Evolutionary conservation across 2,888 invertebrate species (phyloP), one percentile per base, ranked within the genome.

Genomic region (Bursaphelenchus okinawaensis): DNA sequence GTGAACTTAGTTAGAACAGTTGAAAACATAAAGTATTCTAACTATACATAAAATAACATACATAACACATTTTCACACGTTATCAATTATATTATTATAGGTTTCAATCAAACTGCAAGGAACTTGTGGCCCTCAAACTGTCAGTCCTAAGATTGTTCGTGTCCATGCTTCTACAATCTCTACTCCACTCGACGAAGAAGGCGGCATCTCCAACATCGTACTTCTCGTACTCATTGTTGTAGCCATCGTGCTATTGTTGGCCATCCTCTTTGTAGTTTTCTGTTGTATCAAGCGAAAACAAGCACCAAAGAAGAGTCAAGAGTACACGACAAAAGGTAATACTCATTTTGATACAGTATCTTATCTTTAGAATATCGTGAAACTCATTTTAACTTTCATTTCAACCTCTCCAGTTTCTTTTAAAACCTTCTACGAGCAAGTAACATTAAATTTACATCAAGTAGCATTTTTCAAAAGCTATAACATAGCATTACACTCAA

Each of bases 171-270:
- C 55, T 27, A 68, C 62, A 8, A 59, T 27, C 51, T 12, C 23
- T 16, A 59, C 60, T 29, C 27, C 27, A 58, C 57, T 72, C 20
- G 67, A 69, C 52, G 85, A 85, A 56, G 84, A 85, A 63, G 84
- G 87, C 64, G 83, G 87, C 72, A 83, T 87, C 59, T 93, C 92
- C 9, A 92, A 91, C 72, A 89, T 94, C 51, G 88, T 94, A 65
- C 93, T 95, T 0, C 90, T 91, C 0, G 88, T 91, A 16, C 84
- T 86, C 29, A 90, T 93, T 28, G 80, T 85, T 8, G 88, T 91
- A 0, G 65, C 69, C 88, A 64, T 89, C 22, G 92, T 95, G 90
- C 85, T 94, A 54, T 92, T 93, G 0, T 89, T 90, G 0, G 89
- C 93, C 55, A 65, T 73, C 62, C 93, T 93, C 0, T 91, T 92